These are phyloP conservation scores for Platichthys stellatus DNA, from an alignment of 2,113 vertebrate species.

Conservation along the genomic window DNA sequence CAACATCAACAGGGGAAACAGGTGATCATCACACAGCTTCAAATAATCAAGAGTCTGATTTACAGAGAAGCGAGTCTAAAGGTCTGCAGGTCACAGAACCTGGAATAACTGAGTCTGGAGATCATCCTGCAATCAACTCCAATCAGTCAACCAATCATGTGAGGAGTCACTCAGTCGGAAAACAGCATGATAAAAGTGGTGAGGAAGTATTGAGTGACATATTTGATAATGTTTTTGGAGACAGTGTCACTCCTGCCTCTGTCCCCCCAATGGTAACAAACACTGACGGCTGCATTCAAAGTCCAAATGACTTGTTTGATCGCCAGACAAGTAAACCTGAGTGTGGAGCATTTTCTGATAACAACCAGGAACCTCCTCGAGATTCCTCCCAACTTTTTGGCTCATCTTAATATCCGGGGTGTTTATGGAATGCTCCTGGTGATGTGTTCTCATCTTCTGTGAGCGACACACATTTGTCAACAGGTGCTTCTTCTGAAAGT, in stretches of 20 bases:
- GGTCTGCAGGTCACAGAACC: background rate
- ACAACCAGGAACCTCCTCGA: slow-evolving; percentile 14
- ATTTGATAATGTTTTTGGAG: slow-evolving; percentile 20
- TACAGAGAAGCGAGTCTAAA: slow-evolving; percentile 7
- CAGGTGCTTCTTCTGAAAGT: no score
- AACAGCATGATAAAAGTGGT: background rate
- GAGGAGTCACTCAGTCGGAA: slow-evolving; percentile 13
- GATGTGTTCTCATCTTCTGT: no score
- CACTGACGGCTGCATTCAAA: background rate
- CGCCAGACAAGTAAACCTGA: background rate
- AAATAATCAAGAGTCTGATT: no score
- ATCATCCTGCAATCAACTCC: background rate
- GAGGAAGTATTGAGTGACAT: slow-evolving; percentile 13
- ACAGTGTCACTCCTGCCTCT: slow-evolving; percentile 1
- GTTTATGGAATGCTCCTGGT: no score
- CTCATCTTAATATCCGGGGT: no score
- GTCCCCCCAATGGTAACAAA: background rate
- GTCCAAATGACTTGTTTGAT: slow-evolving; percentile 11
- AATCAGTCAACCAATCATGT: background rate
- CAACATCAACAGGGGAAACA: background rate
- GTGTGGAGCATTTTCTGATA: background rate
- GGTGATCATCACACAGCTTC: slow-evolving; percentile 7
- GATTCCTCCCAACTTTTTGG: slow-evolving; percentile 16
- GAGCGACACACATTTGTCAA: no score
- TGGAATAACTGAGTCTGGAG: slow-evolving; percentile 6